A percentile compares a stretch with the other conserved stretches of the same genome.
Conservation (phyloP, 1,140 invertebrate species). For the Nixonia krombeini region DNA sequence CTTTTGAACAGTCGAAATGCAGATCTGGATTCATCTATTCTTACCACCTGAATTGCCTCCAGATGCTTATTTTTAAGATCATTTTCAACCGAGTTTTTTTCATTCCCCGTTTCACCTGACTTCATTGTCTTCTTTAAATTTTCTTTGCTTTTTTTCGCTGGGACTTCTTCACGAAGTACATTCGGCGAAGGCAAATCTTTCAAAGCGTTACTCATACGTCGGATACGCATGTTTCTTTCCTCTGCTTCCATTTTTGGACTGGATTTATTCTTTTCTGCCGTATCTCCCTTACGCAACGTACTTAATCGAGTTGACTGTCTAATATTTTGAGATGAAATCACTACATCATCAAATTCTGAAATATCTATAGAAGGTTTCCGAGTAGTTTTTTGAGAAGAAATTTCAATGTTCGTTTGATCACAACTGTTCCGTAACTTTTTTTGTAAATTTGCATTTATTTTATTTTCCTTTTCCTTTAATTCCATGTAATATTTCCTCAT, state of each 20-base stretch:
- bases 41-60: constrained; percentile 62
- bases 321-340: constrained; percentile 3
- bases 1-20: constrained; percentile 65
- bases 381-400: background rate
- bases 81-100: constrained; percentile 28
- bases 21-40: constrained; percentile 62
- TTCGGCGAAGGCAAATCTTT: constrained; percentile 5
- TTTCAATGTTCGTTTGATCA: constrained; percentile 14
- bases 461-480: no score
- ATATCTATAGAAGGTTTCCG: constrained; percentile 11
- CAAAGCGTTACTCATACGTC: background rate
- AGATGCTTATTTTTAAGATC: constrained; percentile 22
- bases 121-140: constrained; percentile 16
- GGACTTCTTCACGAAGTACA: background rate
- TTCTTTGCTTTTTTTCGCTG: constrained; percentile 2
- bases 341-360: constrained; percentile 5
- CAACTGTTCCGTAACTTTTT: constrained; percentile 9
- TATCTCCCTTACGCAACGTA: no score
- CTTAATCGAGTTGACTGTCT: background rate
- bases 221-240: background rate
- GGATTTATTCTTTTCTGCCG: background rate
- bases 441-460: no score
- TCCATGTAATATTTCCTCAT: no score
- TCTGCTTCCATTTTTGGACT: constrained; percentile 1
- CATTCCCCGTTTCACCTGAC: constrained; percentile 31